Base-by-base conservation (phyloP, 2,797 vertebrate species). In the Malacoraja senta region DNA sequence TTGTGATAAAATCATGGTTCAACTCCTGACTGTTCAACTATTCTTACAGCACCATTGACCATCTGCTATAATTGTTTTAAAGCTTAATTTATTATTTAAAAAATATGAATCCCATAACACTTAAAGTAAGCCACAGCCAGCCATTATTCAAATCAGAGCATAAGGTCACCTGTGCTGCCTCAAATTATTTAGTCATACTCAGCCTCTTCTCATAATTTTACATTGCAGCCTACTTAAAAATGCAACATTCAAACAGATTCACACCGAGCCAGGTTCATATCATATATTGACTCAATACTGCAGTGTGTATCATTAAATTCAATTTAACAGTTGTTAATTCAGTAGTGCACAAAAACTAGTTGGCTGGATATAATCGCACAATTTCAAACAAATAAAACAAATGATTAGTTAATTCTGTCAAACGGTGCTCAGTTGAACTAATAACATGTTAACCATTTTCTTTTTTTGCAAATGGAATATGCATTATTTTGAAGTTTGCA, bases 61-160 rank as follows among this genome's bases (percentile, higher is more conserved):
- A 86, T 63, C 29, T 63, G 29, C 17, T 19, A 91, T 61, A 91
- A 26, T 91, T 91, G 19, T 86, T 91, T 26, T 26, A 91, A 91
- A 19, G 32, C 35, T 72, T 38, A 17, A 38, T 44, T 44, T 74
- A 72, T 61, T 26, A 26, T 53, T 80, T 15, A n/a, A 35, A 44
- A 63, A 8, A 90, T 61, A 68, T 71, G 32, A 71, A 71, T 17
- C 8, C 19, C 86, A 35, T 68, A 72, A 44, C 24, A 71, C 21
- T 53, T 38, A 68, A 72, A 38, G 38, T 44, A 26, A 8, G 12
- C 9, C 38, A 44, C 19, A 44, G 21, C 19, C 61, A 35, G 32
- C 86, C 29, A 65, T 35, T 68, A 68, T 90, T n/a, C 19, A 90
- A 68, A 68, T 19, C 65, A 86, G 21, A 68, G 86, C 17, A 61